Evolutionary conservation across 2,797 vertebrate species (phyloP).

Genomic region (Pitangus sulphuratus): DNA sequence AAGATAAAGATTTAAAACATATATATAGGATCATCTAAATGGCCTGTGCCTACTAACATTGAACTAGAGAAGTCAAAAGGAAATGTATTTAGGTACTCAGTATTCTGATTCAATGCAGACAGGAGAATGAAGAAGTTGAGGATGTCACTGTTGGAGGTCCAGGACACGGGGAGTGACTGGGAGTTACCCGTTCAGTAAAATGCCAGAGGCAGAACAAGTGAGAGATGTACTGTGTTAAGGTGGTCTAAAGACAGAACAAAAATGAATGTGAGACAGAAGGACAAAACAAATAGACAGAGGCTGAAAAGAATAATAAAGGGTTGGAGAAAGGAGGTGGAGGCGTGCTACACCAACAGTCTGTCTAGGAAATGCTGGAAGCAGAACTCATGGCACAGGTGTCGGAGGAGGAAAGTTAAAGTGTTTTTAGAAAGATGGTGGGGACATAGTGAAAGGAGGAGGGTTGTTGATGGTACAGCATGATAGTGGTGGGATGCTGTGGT

Average conservation of each 20-base stretch:
- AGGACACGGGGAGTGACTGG: background rate
- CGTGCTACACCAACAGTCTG: rapidly evolving
- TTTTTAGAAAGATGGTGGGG: background rate
- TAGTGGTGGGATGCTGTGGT: background rate
- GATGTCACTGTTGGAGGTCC: background rate
- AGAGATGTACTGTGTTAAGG: background rate
- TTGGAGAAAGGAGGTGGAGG: background rate
- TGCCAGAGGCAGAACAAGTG: background rate
- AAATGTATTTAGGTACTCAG: background rate
- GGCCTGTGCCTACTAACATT: background rate
- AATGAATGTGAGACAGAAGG: background rate
- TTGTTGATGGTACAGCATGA: background rate
- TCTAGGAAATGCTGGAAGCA: background rate
- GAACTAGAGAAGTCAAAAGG: background rate
- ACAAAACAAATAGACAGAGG: background rate
- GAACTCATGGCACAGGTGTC: background rate
- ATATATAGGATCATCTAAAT: conserved; percentile 19
- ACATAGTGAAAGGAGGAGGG: background rate
- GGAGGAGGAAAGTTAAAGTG: background rate
- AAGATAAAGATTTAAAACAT: conserved; percentile 17
- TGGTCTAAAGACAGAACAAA: background rate
- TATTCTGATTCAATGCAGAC: background rate
- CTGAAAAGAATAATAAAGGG: background rate
- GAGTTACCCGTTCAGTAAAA: background rate
- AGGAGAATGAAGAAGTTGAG: background rate